Evolutionary conservation across 2,888 invertebrate species (phyloP), one percentile per base, ranked within the genome.

Genomic region (Leucophenga maculata): DNA sequence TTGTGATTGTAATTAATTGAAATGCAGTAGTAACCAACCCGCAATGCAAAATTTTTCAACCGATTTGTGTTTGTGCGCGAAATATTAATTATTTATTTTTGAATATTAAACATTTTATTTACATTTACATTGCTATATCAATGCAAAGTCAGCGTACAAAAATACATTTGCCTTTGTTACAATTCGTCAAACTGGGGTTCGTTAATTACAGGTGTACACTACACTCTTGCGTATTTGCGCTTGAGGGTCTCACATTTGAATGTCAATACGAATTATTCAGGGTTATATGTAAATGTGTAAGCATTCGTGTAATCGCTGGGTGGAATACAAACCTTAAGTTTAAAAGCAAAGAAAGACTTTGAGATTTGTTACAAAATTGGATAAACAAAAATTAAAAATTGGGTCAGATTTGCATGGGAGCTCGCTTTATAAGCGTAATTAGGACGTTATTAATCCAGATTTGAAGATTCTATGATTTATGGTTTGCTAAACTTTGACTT

Each of bases 181-280:
- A 66, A 20, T 52, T 16, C 44, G 69, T 67, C 70, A 26, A 22
- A 54, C 54, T 18, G 6, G 13, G 39, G 6, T 16, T 18, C 39
- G 16, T 18, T 22, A 3, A 31, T 14, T 26, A 31, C 16, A 57
- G 57, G 13, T 31, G 31, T 57, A 8, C 31, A n/a, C n/a, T n/a
- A n/a, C 14, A 57, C 52, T 52, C 54, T 13, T 9, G n/a, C 16
- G 8, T 26, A 2, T 26, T 52, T 52, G 1, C 52, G 20, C 14
- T 3, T 20, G 20, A 52, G 52, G 20, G 52, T 52, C 16, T 52
- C 2, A 16, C 16, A 52, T 9, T 9, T 9, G 14, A 52, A 52
- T 18, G 16, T 11, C 52, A 16, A 52, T 20, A 14, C 8, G 39
- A 39, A 6, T 54, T 54, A 54, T 54, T 54, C 18, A 54, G n/a